A percentile compares a stretch with the other conserved stretches of the same genome.
phyloP scores from a whole-genome alignment of 2,797 vertebrate species.

The Lagodon rhomboides region DNA sequence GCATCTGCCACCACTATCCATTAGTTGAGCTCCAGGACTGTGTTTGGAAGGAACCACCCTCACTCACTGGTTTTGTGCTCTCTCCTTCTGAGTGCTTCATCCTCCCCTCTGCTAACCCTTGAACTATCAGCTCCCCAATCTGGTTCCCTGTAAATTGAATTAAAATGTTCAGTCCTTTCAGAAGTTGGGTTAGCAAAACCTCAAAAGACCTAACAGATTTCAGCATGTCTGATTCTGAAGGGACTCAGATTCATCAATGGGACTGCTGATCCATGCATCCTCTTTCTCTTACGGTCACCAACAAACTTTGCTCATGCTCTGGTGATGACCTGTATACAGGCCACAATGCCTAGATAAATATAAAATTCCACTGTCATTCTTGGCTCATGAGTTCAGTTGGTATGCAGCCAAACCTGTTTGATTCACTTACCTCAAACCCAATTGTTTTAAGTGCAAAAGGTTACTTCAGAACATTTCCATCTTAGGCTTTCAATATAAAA shows the following conservation, averaged over 20 bases:
- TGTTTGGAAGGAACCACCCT: constrained; percentile 56
- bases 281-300: constrained; percentile 30
- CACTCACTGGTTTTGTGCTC: constrained; percentile 57
- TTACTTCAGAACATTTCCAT: constrained; percentile 21
- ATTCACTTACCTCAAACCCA: constrained; percentile 16
- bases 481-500: neutral
- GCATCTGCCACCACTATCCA: constrained; percentile 60
- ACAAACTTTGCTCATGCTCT: neutral
- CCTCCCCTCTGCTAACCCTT: constrained; percentile 62
- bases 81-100: constrained; percentile 41
- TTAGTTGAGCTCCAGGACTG: constrained; percentile 51
- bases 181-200: constrained; percentile 39
- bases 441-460: neutral
- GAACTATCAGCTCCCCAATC: constrained; percentile 66
- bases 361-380: constrained; percentile 9
- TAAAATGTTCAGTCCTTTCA: constrained; percentile 57
- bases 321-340: constrained; percentile 6
- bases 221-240: constrained; percentile 32
- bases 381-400: constrained; percentile 22
- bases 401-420: constrained; percentile 10
- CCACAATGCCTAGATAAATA: constrained; percentile 2
- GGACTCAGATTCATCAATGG: constrained; percentile 28
- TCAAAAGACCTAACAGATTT: constrained; percentile 42
- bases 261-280: constrained; percentile 18
- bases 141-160: constrained; percentile 69